phyloP scores from a whole-genome alignment of 1,140 invertebrate species.

The Sitobion miscanthi region DNA sequence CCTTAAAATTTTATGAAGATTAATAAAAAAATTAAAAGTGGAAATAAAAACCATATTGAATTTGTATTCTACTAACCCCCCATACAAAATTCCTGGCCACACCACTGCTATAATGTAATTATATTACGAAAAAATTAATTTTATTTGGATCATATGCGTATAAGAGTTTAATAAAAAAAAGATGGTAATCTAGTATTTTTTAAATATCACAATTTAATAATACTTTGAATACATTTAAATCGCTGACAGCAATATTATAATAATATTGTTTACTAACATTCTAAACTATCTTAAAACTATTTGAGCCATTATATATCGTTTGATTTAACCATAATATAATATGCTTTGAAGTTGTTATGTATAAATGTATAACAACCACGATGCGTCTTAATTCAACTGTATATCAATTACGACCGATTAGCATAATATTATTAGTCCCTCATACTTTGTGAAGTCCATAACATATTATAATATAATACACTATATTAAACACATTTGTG shows the following conservation, averaged over 20 bases:
- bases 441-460: neutral
- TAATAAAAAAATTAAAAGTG: too few relatives aligned
- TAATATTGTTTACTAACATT: neutral
- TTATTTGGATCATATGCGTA: too few relatives aligned
- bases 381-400: neutral
- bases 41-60: too few relatives aligned
- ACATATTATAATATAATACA: neutral
- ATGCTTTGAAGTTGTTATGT: neutral
- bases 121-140: too few relatives aligned
- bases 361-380: neutral
- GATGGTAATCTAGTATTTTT: neutral
- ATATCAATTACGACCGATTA: neutral
- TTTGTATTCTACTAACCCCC: too few relatives aligned
- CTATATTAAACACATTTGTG: neutral
- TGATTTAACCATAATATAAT: neutral
- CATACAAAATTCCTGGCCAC: too few relatives aligned
- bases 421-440: neutral
- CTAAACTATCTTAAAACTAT: neutral
- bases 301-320: neutral
- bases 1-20: too few relatives aligned
- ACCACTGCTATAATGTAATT: too few relatives aligned
- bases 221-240: too few relatives aligned
- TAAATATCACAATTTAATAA: too few relatives aligned
- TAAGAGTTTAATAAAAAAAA: neutral
- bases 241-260: neutral